A percentile compares a stretch with the other conserved stretches of the same genome.
Evolutionary conservation across 2,797 vertebrate species (phyloP).

Genomic region (Notolepis coatsorum): DNA sequence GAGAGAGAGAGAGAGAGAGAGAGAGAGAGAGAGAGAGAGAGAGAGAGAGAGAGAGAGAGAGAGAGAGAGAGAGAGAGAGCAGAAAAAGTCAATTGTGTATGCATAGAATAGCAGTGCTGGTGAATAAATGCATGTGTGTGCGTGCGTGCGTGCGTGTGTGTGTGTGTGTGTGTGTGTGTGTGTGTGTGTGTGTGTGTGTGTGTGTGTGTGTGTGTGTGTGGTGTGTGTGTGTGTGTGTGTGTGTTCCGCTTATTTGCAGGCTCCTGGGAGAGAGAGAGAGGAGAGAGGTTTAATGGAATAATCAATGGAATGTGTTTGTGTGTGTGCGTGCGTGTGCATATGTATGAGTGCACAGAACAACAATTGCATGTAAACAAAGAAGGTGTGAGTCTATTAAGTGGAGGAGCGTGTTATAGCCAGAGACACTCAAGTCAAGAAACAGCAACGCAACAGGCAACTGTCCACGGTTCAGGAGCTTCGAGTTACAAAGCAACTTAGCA

Average conservation of each 20-base stretch:
- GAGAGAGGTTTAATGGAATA: no score
- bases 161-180: neutral
- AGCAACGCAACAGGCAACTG: no score
- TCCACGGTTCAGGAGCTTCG: no score
- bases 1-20: constrained; percentile 4
- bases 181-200: neutral
- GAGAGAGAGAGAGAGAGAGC: neutral
- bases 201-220: constrained; percentile 1
- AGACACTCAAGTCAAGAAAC: neutral
- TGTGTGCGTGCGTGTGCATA: no score
- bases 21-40: constrained; percentile 23
- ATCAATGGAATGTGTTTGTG: no score
- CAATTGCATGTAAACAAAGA: no score
- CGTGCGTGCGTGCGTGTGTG: neutral
- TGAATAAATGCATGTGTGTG: neutral
- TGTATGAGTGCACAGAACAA: no score
- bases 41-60: constrained; percentile 52
- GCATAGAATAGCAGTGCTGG: constrained; percentile 1
- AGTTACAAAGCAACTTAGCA: no score
- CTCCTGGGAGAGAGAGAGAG: constrained; percentile 13
- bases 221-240: constrained; percentile 7
- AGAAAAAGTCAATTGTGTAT: neutral
- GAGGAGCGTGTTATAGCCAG: no score
- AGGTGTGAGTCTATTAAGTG: no score
- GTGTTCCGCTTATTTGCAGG: constrained; percentile 37